phyloP scores from a whole-genome alignment of 2,113 vertebrate species.

The Elephantulus edwardii region DNA sequence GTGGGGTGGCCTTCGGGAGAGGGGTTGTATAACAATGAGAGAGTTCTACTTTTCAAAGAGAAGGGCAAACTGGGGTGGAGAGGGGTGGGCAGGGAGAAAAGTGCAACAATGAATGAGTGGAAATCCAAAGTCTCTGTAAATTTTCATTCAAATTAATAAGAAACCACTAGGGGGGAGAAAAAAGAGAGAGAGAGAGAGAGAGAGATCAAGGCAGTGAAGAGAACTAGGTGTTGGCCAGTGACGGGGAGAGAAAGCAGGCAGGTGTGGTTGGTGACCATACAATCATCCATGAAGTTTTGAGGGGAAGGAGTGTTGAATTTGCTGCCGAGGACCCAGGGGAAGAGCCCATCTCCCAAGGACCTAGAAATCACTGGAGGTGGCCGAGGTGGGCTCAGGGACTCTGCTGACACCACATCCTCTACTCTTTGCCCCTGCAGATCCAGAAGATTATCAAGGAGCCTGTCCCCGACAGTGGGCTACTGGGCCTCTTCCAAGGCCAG shows the following conservation, averaged over 20 bases:
- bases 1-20: too few species aligned
- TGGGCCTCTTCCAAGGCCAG: slow-evolving; percentile 85
- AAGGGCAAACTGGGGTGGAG: too few species aligned
- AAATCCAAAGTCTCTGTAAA: too few species aligned
- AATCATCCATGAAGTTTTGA: background rate
- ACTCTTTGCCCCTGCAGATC: slow-evolving; percentile 82
- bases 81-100: too few species aligned
- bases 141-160: too few species aligned
- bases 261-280: background rate
- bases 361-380: background rate
- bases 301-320: background rate
- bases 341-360: background rate
- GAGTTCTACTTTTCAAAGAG: too few species aligned
- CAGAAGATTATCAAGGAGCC: slow-evolving; percentile 89
- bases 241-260: background rate
- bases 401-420: background rate
- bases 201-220: too few species aligned
- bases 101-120: too few species aligned
- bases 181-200: too few species aligned
- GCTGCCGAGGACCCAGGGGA: background rate
- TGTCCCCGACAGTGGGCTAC: slow-evolving; percentile 89
- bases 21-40: too few species aligned
- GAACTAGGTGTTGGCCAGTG: background rate
- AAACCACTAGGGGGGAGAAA: too few species aligned
- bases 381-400: too few species aligned